Conservation (phyloP, 2,888 invertebrate species). For the Rhingia rostrata region DNA sequence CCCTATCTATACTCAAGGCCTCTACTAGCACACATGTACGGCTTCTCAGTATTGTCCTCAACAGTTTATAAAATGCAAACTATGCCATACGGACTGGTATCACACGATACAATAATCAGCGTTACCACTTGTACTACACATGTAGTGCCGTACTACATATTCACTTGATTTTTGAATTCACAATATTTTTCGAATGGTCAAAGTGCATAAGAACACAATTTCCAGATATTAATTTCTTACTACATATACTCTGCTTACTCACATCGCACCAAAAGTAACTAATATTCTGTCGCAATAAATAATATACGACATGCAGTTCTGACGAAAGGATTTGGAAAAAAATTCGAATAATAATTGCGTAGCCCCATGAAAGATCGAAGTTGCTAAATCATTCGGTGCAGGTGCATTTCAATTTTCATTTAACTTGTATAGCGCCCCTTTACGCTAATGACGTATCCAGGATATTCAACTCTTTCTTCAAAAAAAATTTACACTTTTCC, state of each 20-base stretch:
- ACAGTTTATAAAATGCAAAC: too few species aligned
- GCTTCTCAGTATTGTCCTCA: too few species aligned
- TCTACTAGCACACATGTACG: too few species aligned
- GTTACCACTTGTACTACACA: too few species aligned
- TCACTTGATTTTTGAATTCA: too few species aligned
- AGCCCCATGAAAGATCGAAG: conserved; percentile 24
- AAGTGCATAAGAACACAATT: too few species aligned
- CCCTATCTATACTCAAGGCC: too few species aligned
- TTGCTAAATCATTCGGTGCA: conserved; percentile 10
- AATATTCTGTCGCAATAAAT: conserved; percentile 15
- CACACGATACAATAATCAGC: too few species aligned
- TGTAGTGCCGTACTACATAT: too few species aligned
- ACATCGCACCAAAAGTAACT: conserved; percentile 11
- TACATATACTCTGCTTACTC: conserved; percentile 11
- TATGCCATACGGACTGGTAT: too few species aligned
- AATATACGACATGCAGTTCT: conserved; percentile 19
- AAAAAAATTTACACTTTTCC: conserved; percentile 24
- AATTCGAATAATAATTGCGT: conserved; percentile 23
- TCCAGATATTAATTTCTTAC: conserved; percentile 25
- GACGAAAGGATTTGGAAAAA: conserved; percentile 31
- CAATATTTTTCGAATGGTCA: too few species aligned
- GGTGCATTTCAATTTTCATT: conserved; percentile 32
- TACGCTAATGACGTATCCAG: conserved; percentile 17
- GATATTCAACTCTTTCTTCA: conserved; percentile 18
- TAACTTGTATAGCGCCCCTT: conserved; percentile 1